These are phyloP conservation scores for Stylophora pistillata DNA, from an alignment of 64 coral and sea anemone species.

Conservation along the genomic window DNA sequence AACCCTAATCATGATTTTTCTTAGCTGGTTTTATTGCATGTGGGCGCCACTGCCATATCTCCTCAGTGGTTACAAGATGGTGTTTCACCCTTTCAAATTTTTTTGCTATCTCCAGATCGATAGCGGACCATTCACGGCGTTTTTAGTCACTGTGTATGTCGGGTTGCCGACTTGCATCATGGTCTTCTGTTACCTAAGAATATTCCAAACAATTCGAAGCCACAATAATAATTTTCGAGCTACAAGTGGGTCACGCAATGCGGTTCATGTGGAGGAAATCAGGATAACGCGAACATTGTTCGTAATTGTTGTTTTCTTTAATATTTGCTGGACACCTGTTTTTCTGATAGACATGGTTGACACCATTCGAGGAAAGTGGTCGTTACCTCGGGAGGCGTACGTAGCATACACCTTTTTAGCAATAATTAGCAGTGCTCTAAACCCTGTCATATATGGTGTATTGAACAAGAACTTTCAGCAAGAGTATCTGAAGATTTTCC, in stretches of 20 bases:
- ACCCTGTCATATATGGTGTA: slow-evolving; percentile 74
- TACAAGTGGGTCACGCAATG: background rate
- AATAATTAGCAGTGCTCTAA: slow-evolving; percentile 55
- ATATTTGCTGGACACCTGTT: slow-evolving; percentile 65
- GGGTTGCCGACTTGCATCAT: slow-evolving; percentile 60
- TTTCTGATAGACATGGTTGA: slow-evolving; percentile 64
- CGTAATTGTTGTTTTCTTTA: slow-evolving; percentile 58
- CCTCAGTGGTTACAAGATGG: slow-evolving; percentile 53
- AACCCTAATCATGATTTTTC: slow-evolving; percentile 33
- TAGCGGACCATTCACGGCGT: slow-evolving; percentile 12
- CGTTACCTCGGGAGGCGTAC: slow-evolving; percentile 52
- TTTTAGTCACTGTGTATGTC: slow-evolving; percentile 37
- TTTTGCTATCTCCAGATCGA: slow-evolving; percentile 62
- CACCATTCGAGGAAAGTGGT: slow-evolving; percentile 62
- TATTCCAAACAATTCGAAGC: slow-evolving; percentile 56
- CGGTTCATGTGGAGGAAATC: slow-evolving; percentile 65
- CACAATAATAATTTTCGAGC: slow-evolving; percentile 70
- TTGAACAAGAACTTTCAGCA: slow-evolving; percentile 68
- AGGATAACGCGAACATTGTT: slow-evolving; percentile 77
- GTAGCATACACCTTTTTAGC: slow-evolving; percentile 66
- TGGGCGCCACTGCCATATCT: slow-evolving; percentile 57
- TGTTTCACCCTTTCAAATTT: slow-evolving; percentile 75
- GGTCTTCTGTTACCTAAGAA: slow-evolving; percentile 71
- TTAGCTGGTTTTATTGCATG: slow-evolving; percentile 39
- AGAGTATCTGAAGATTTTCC: slow-evolving; percentile 59